Conservation (phyloP, 1,140 invertebrate genomes). For the Pemphigus obesinymphae region DNA sequence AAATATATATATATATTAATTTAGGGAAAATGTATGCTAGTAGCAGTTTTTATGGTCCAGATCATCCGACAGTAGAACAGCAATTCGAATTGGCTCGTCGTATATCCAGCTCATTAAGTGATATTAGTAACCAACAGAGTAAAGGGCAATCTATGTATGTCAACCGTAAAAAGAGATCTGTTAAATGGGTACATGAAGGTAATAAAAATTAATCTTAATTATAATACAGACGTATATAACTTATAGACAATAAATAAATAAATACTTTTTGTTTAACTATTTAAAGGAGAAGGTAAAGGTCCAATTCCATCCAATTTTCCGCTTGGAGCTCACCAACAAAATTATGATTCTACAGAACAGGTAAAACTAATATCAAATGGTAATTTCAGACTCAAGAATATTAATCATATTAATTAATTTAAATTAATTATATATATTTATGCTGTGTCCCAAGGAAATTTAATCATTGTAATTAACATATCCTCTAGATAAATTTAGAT, state of each 20-base stretch:
- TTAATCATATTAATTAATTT: too few relatives aligned
- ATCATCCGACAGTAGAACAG: slow-evolving; percentile 90
- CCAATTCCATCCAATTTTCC: slow-evolving; percentile 35
- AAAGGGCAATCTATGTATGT: slow-evolving; percentile 94
- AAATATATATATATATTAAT: slow-evolving; percentile 46
- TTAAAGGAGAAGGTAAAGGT: slow-evolving; percentile 18
- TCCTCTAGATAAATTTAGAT: too few relatives aligned
- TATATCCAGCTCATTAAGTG: slow-evolving; percentile 87
- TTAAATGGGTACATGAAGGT: slow-evolving; percentile 91
- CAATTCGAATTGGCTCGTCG: slow-evolving; percentile 85
- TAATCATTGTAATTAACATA: too few relatives aligned
- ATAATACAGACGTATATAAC: too few relatives aligned
- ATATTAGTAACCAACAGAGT: slow-evolving; percentile 83
- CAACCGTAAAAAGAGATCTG: slow-evolving; percentile 84
- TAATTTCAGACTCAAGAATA: too few relatives aligned
- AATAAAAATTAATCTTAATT: slow-evolving; percentile 43
- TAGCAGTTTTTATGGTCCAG: slow-evolving; percentile 86
- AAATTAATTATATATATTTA: not conserved
- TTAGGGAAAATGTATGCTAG: slow-evolving; percentile 87
- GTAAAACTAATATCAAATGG: not conserved
- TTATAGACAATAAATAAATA: not conserved
- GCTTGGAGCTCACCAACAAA: not conserved
- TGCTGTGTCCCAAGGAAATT: too few relatives aligned
- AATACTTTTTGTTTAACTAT: not conserved
- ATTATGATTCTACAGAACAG: slow-evolving; percentile 1